Percentiles rank a stretch among this genome's conserved stretches.
Conservation (phyloP, 2,113 vertebrate species). For the Tachysurus fulvidraco region DNA sequence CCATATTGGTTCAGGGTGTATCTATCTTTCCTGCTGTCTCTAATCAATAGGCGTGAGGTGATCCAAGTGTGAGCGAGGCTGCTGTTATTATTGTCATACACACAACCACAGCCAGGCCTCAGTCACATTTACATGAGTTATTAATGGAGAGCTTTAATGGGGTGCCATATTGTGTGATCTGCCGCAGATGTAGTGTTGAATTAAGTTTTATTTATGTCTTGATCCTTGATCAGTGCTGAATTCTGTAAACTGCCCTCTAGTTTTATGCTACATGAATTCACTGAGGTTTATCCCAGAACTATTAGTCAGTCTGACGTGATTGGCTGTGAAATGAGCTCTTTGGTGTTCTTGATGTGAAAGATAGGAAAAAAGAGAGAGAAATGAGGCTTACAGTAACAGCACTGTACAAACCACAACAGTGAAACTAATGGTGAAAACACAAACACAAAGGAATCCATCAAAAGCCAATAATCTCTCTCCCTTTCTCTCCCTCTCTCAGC, state of each 20-base stretch:
- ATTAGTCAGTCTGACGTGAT: conserved; percentile 13
- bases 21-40: conserved; percentile 37
- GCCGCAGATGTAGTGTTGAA: neutral
- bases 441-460: conserved; percentile 70
- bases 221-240: neutral
- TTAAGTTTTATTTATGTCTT: neutral
- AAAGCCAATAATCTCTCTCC: conserved; percentile 75
- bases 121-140: conserved; percentile 33
- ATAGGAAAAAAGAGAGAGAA: neutral
- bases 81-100: conserved; percentile 60
- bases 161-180: neutral
- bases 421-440: conserved; percentile 53
- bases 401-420: conserved; percentile 40
- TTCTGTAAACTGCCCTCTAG: neutral
- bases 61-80: conserved; percentile 19
- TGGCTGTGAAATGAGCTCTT: conserved; percentile 19
- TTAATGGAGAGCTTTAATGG: conserved; percentile 15
- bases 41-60: conserved; percentile 45
- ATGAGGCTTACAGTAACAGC: conserved; percentile 26
- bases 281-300: neutral
- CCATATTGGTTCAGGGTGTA: conserved; percentile 28
- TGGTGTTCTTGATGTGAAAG: conserved; percentile 20
- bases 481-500: conserved; percentile 37
- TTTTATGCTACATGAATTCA: conserved; percentile 3
- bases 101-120: neutral